A percentile compares a stretch with the other conserved stretches of the same genome.
Conservation (phyloP, 2,888 invertebrate genomes). For the Chrysolina haemoptera region DNA sequence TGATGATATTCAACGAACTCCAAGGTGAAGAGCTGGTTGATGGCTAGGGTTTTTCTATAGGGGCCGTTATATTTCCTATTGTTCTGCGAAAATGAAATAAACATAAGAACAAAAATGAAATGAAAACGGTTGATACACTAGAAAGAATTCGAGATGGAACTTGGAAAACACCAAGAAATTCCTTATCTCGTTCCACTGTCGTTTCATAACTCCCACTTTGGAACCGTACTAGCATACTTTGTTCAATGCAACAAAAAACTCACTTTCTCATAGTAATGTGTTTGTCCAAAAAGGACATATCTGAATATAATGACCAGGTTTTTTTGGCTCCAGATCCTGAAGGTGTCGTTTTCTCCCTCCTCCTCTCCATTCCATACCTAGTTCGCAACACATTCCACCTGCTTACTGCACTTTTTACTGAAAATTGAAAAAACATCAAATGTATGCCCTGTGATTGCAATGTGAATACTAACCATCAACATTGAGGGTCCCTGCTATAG, state of each 20-base stretch:
- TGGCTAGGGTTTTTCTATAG: neutral
- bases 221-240: neutral
- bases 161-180: neutral
- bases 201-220: neutral
- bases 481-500: neutral
- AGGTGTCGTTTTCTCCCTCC: neutral
- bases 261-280: too few species aligned
- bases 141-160: neutral
- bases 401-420: neutral
- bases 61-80: neutral
- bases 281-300: neutral
- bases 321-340: conserved; percentile 21
- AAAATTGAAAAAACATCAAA: neutral
- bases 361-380: conserved; percentile 4
- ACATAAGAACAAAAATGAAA: neutral
- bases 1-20: neutral
- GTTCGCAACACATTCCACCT: conserved; percentile 17
- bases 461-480: conserved; percentile 1
- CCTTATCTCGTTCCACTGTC: neutral
- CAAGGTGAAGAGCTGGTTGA: neutral
- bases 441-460: neutral
- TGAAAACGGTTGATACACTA: neutral
- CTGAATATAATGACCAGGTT: neutral
- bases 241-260: neutral
- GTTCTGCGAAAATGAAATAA: neutral